These are phyloP conservation scores for Leptocoma aspasia DNA, from an alignment of 2,113 vertebrate species.

Conservation along the genomic window DNA sequence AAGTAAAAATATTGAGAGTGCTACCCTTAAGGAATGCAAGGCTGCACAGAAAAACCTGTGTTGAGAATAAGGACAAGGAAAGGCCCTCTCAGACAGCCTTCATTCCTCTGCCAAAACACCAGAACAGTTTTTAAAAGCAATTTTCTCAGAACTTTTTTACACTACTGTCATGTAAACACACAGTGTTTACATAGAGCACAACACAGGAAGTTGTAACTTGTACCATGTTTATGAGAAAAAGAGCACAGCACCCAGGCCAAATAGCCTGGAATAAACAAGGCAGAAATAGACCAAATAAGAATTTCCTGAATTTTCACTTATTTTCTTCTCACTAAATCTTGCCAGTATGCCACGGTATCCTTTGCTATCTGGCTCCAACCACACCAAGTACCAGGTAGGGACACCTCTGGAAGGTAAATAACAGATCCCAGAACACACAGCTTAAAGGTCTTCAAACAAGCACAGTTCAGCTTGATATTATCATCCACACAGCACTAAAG, in stretches of 20 bases:
- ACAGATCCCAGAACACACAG: not conserved
- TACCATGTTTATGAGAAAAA: not conserved
- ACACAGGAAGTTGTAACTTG: not conserved
- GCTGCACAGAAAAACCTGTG: not conserved
- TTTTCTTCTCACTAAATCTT: not conserved
- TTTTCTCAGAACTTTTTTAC: not conserved
- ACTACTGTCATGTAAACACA: not conserved
- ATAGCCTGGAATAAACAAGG: not conserved
- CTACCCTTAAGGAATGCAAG: not conserved
- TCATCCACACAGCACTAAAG: not conserved
- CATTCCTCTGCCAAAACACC: not conserved
- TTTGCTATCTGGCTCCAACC: not conserved
- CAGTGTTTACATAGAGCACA: not conserved
- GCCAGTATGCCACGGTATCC: not conserved
- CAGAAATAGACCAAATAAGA: not conserved
- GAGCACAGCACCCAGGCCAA: not conserved
- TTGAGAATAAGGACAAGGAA: not conserved
- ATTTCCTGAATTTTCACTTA: not conserved
- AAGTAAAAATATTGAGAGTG: fast-evolving
- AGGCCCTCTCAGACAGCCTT: not conserved
- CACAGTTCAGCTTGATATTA: not conserved
- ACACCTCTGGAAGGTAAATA: not conserved
- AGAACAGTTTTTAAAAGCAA: not conserved
- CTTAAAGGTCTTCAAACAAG: not conserved
- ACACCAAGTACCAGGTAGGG: not conserved